These are phyloP conservation scores for Trissolcus brochymenae DNA, from an alignment of 2,888 invertebrate genomes.

Conservation along the genomic window DNA sequence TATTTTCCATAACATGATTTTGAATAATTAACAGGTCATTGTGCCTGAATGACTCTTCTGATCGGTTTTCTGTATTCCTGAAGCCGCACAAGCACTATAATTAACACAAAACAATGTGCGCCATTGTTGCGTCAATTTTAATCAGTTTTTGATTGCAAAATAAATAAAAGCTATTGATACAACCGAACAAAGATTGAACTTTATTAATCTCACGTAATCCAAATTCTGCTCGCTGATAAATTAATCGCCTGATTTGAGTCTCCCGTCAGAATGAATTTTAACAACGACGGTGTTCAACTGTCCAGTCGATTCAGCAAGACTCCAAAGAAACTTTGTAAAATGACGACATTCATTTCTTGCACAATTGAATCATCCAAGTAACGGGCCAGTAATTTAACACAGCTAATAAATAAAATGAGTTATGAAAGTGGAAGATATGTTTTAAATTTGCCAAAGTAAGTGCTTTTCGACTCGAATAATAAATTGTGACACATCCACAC, in stretches of 20 bases:
- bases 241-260: conserved; percentile 25
- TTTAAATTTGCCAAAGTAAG: not conserved
- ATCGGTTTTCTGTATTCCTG: conserved; percentile 20
- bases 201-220: conserved; percentile 33
- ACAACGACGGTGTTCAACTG: no score
- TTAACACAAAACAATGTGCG: conserved; percentile 13
- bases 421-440: not conserved
- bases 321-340: no score
- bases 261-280: no score
- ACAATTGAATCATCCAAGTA: conserved; percentile 9
- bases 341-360: not conserved
- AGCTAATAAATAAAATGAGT: conserved; percentile 27
- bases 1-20: conserved; percentile 10
- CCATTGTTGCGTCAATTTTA: conserved; percentile 27
- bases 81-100: conserved; percentile 8
- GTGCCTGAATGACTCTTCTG: conserved; percentile 11
- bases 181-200: conserved; percentile 21
- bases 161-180: conserved; percentile 32
- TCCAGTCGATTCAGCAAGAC: no score
- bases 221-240: conserved; percentile 23
- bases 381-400: conserved; percentile 9
- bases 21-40: conserved; percentile 23
- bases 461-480: no score
- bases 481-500: no score
- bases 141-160: conserved; percentile 42